Conservation (phyloP, 2,888 invertebrate species). For the Synanthedon andrenaeformis region DNA sequence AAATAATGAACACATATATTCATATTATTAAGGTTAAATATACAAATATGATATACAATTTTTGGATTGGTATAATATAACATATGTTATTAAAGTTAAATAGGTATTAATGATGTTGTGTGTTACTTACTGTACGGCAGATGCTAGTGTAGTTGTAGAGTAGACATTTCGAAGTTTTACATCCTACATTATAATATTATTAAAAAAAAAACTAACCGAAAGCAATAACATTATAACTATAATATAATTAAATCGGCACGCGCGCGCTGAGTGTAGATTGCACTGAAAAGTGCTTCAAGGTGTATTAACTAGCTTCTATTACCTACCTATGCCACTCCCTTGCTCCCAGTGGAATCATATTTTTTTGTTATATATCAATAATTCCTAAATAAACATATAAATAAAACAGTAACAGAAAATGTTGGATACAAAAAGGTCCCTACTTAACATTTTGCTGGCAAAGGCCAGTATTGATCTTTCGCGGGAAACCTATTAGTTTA, state of each 20-base stretch:
- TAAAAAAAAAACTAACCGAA: conserved; percentile 57
- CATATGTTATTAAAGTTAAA: conserved; percentile 43
- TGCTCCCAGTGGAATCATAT: no score
- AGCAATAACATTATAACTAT: conserved; percentile 53
- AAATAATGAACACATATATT: conserved; percentile 49
- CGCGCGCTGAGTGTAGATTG: conserved; percentile 46
- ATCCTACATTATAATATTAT: conserved; percentile 27
- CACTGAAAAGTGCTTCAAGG: not conserved
- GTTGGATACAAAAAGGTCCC: no score
- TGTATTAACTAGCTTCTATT: no score
- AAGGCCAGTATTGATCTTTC: no score
- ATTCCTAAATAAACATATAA: no score
- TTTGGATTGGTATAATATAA: conserved; percentile 63
- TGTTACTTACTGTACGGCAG: conserved; percentile 61
- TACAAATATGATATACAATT: conserved; percentile 53
- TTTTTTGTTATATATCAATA: no score
- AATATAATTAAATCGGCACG: conserved; percentile 33
- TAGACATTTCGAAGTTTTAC: conserved; percentile 69
- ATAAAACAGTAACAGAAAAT: no score
- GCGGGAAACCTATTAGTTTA: no score
- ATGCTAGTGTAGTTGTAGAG: conserved; percentile 66
- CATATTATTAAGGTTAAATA: conserved; percentile 47
- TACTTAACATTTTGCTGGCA: no score
- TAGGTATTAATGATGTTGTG: conserved; percentile 38
- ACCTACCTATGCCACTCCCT: no score